phyloP scores from a whole-genome alignment of 2,888 invertebrate genomes.

The Agapostemon virescens region DNA sequence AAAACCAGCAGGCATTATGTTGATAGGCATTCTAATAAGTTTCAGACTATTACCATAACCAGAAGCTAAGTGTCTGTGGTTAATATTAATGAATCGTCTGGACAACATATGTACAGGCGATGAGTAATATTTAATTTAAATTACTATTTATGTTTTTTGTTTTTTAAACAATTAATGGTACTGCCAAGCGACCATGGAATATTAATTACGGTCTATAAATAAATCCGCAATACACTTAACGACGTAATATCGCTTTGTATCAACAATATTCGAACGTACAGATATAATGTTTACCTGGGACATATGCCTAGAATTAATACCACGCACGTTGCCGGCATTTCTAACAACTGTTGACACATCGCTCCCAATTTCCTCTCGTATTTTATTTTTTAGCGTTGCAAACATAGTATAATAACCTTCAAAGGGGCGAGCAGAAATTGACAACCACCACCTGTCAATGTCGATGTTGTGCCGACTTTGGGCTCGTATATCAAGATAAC shows the following conservation, averaged over 20 bases:
- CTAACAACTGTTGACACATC: slow-evolving; percentile 84
- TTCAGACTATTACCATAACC: slow-evolving; percentile 16
- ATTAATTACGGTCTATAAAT: slow-evolving; percentile 21
- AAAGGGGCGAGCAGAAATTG: slow-evolving; percentile 34
- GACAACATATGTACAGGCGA: slow-evolving; percentile 28
- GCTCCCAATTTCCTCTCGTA: slow-evolving; percentile 93
- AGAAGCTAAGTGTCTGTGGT: slow-evolving; percentile 1
- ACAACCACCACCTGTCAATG: slow-evolving; percentile 69
- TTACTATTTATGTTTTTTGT: not conserved
- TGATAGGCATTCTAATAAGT: not conserved
- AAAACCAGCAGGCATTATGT: not conserved
- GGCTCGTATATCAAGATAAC: slow-evolving; percentile 1
- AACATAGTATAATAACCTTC: slow-evolving; percentile 84
- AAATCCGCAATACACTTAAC: not conserved
- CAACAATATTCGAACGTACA: not conserved
- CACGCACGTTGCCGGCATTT: slow-evolving; percentile 75
- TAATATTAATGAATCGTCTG: slow-evolving; percentile 37
- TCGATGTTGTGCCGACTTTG: slow-evolving; percentile 41
- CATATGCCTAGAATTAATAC: slow-evolving; percentile 75
- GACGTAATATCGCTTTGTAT: slow-evolving; percentile 11
- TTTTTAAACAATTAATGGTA: not conserved
- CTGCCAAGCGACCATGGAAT: not conserved
- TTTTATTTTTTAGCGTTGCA: slow-evolving; percentile 93
- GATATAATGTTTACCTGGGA: slow-evolving; percentile 74
- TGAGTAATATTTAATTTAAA: slow-evolving; percentile 9